Evolutionary conservation across 2,797 vertebrate species (phyloP), one percentile per base, ranked within the genome.

Genomic region (Eidolon dupreanum): DNA sequence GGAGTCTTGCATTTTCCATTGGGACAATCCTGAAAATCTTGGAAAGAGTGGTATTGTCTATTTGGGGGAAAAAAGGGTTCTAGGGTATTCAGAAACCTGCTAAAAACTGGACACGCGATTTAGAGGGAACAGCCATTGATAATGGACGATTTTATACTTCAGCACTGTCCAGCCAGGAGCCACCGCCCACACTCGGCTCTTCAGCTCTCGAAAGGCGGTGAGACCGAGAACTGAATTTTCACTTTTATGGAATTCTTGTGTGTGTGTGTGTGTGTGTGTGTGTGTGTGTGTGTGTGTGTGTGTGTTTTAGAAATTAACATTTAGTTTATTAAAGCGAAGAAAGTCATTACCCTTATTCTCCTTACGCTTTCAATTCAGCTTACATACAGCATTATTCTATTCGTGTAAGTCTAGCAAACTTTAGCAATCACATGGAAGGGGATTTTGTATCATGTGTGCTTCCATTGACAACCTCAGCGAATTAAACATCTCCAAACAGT

Each of bases 231-330:
- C 13, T 6, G 61, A 57, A 46, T 59, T 75, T 77, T 86, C 33
- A 61, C 79, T 93, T 90, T 41, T 53, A 53, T 8, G 36, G 43
- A 41, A 26, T 53, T 59, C 26, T 12, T 43, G 46, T 84, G n/a
- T n/a, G n/a, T n/a, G n/a, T n/a, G n/a, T n/a, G n/a, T n/a, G n/a
- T n/a, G n/a, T n/a, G n/a, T n/a, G n/a, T n/a, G n/a, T n/a, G n/a
- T n/a, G n/a, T n/a, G n/a, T n/a, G n/a, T n/a, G n/a, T n/a, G n/a
- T n/a, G n/a, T n/a, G n/a, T n/a, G n/a, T n/a, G n/a, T n/a, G n/a
- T n/a, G n/a, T n/a, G n/a, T n/a, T n/a, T 94, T 55, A 78, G 68
- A 89, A 93, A 85, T 89, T n/a, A 53, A 22, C 43, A 70, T 57
- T 79, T 84, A 41, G 81, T 74, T 77, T 88, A 71, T 77, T 91